Conservation (phyloP, 2,797 vertebrate genomes). For the Caiman crocodilus region DNA sequence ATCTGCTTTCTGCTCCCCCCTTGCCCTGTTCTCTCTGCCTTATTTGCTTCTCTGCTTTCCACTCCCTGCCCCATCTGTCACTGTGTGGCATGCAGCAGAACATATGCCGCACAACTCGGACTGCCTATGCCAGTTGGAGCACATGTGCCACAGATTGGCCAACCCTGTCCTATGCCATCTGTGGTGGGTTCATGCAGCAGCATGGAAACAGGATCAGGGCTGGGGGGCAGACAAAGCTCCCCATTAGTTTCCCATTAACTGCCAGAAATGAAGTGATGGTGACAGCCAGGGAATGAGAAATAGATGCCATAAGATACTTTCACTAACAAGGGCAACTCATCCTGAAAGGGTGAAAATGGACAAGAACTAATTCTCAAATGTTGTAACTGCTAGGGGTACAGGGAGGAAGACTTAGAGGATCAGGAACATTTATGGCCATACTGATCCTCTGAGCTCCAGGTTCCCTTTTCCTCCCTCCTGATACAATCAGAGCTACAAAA, state of each 20-base stretch:
- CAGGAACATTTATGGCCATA: neutral
- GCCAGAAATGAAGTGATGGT: neutral
- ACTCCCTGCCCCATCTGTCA: no score
- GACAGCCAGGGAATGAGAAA: neutral
- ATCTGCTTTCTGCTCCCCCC: no score
- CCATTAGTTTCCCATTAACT: neutral
- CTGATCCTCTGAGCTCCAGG: neutral
- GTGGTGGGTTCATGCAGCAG: no score
- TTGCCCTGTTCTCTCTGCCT: no score
- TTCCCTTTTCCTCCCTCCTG: neutral
- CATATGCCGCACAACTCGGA: no score
- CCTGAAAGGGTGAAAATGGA: neutral
- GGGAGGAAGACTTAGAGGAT: neutral
- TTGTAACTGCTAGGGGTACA: neutral
- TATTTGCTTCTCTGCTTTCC: no score
- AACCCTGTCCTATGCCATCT: no score
- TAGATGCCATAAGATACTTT: neutral
- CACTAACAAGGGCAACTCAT: neutral
- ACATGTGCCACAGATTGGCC: no score
- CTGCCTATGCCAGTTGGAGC: no score
- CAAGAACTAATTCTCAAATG: neutral
- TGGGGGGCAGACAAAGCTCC: no score
- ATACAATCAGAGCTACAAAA: neutral
- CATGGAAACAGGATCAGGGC: neutral
- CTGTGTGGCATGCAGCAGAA: no score